Conservation (phyloP, 2,888 invertebrate species). For the Mamestra brassicae region DNA sequence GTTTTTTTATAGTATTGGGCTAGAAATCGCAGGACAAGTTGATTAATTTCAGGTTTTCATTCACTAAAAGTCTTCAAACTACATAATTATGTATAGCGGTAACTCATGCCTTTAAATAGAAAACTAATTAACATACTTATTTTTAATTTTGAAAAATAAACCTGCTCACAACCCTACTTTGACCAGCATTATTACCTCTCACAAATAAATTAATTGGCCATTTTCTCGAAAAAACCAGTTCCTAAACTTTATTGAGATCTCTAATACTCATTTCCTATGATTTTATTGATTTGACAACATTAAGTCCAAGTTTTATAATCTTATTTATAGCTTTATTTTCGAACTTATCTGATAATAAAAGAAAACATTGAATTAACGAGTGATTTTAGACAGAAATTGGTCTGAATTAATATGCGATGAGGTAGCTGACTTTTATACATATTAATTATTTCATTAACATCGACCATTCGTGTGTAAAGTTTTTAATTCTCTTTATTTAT, state of each 20-base stretch:
- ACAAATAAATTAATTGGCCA: slow-evolving; percentile 54
- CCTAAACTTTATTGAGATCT: slow-evolving; percentile 43
- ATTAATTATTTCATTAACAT: slow-evolving; percentile 11
- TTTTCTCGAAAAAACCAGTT: slow-evolving; percentile 56
- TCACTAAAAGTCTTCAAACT: too few relatives aligned
- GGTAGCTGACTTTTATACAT: not conserved
- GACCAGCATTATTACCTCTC: slow-evolving; percentile 25
- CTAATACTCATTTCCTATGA: slow-evolving; percentile 57
- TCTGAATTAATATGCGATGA: slow-evolving; percentile 4
- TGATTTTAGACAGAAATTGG: slow-evolving; percentile 31
- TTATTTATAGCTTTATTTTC: slow-evolving; percentile 53
- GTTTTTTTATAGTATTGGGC: too few relatives aligned
- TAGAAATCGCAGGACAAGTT: too few relatives aligned
- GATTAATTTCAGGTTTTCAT: too few relatives aligned
- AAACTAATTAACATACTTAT: not conserved
- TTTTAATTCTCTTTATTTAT: not conserved
- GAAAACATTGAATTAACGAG: slow-evolving; percentile 8
- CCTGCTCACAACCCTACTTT: slow-evolving; percentile 45
- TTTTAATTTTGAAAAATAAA: not conserved
- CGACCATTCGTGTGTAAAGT: not conserved
- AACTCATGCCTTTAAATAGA: not conserved
- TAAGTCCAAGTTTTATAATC: slow-evolving; percentile 40
- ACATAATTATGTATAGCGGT: too few relatives aligned
- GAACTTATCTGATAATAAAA: slow-evolving; percentile 37
- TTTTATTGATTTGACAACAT: slow-evolving; percentile 58